Base-by-base conservation (phyloP, 2,797 vertebrate species). In the Gallirallus australis region DNA sequence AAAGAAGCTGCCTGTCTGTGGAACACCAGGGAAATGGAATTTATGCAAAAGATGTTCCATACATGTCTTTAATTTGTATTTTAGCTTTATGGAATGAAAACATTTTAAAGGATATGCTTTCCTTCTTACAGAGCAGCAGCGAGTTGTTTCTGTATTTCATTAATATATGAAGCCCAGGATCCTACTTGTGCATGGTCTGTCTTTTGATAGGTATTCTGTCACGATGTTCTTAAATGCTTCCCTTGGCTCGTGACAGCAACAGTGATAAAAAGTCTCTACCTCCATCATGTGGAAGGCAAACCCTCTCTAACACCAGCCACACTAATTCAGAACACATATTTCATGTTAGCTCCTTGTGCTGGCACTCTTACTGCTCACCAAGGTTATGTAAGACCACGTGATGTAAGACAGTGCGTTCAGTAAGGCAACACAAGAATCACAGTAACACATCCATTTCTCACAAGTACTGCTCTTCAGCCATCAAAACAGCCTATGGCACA, bases 391-490 rank as follows among this genome's bases (percentile, higher is more conserved):
- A 90, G 57, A 31, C 13, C 45, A 65, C 19, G 45, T 42, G 48
- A 65, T 12, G 21, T 39, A 77, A 89, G 79, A 35, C 28, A 47
- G 2, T 6, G 27, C n/a, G 56, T 91, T 79, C 93, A 60, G 50
- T 33, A 81, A 93, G 72, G 72, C 30, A 81, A 42, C 1, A 7
- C 80, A 92, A 94, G 95, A 94, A 89, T 92, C 80, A 79, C 31
- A 76, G 54, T 48, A 81, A 76, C 48, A 30, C 30, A 77, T 17
- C 30, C n/a, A 77, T 70, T 82, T 86, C 81, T 64, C 15, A 0
- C 65, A 82, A 92, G 31, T 59, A n/a, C 73, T 82, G 12, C 24
- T 52, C 30, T 25, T 90, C 56, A 86, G 73, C 75, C 77, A 95
- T 64, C 31, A 76, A 56, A 90, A 92, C 42, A 89, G 73, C 83